Conservation (phyloP, 2,113 vertebrate genomes). For the Malurus elegans region DNA sequence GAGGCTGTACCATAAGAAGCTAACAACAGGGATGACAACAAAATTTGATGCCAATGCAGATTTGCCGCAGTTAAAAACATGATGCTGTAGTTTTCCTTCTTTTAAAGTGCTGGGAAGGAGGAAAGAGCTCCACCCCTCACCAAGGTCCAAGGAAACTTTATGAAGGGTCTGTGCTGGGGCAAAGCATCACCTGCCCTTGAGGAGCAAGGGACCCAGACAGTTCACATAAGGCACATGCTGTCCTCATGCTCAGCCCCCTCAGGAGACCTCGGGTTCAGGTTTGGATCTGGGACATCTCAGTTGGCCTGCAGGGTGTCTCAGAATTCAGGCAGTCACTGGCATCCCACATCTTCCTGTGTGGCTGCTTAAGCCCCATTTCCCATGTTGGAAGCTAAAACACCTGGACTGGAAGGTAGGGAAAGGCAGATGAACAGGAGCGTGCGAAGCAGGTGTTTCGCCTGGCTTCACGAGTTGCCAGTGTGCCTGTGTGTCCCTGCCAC, state of each 20-base stretch:
- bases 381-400: not conserved
- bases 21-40: not conserved
- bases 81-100: not conserved
- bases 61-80: not conserved
- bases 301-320: fast-evolving
- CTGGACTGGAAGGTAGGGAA: not conserved
- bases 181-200: not conserved
- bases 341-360: fast-evolving
- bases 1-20: not conserved
- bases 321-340: not conserved
- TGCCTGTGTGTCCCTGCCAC: not conserved
- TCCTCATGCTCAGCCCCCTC: fast-evolving
- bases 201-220: not conserved
- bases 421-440: not conserved
- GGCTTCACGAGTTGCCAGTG: not conserved
- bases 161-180: fast-evolving
- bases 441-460: not conserved
- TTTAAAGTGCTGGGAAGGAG: not conserved
- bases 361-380: not conserved
- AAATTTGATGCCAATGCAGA: not conserved
- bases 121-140: not conserved
- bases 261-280: fast-evolving
- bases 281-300: fast-evolving
- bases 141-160: not conserved
- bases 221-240: fast-evolving